Base-by-base conservation (phyloP, 1,140 invertebrate species). In the Drosophila lacteicornis region DNA sequence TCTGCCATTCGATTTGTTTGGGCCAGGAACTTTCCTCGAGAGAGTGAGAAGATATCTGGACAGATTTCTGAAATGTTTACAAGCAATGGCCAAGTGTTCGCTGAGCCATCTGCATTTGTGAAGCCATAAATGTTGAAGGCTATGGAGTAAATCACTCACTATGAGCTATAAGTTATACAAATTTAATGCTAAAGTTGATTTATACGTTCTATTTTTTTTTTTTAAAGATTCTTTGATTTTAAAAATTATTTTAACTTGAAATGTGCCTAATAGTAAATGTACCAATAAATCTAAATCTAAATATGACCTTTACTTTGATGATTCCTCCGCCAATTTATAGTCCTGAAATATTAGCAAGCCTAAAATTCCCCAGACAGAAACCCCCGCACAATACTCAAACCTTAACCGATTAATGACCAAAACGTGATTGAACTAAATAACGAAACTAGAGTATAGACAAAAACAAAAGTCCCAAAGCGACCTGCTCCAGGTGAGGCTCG, bases 401-500 rank as follows among this genome's bases (percentile, higher is more conserved):
- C 13, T 5, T 9, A 4, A 42, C 5, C 15, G 6, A 42, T 8
- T n/a, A n/a, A 13, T n/a, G 2, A n/a, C 13, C 30, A 27, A 40
- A 22, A 30, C 22, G 9, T n/a, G 33, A 17, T 38, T 4, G 45
- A 63, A 33, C 38, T 42, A 43, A 22, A 40, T 30, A 30, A 9
- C 8, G 12, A 33, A 65, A 60, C 19, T 19, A 22, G 15, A 38
- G 25, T 46, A 50, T 46, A 50, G 45, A 19, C 22, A 70, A 73
- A 67, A 70, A 70, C 36, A 94, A 93, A 76, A 68, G 68, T 79
- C 56, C 75, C 62, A 53, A 33, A 38, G 22, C 47, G 81, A 81
- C 93, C 93, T 96, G 96, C 96, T 96, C 96, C 96, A 97, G 97
- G 97, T 97, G 97, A 97, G 97, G 97, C 96, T 98, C 97, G 97